Conservation (phyloP, 2,888 invertebrate genomes). For the Holacanthella duospinosa region DNA sequence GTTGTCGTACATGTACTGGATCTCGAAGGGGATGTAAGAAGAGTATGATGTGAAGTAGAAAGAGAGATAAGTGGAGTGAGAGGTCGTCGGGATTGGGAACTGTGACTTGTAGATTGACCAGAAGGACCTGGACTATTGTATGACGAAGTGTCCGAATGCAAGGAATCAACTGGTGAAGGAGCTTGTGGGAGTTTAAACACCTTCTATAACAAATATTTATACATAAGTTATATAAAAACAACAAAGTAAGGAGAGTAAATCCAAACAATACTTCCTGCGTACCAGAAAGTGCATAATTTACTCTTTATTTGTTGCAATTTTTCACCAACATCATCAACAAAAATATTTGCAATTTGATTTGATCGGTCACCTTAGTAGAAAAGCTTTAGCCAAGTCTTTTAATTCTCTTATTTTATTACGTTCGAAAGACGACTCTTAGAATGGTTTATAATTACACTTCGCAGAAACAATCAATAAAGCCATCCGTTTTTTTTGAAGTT, state of each 20-base stretch:
- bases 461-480: no score
- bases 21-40: background rate
- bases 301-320: background rate
- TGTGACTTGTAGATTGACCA: constrained; percentile 40
- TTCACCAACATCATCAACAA: no score
- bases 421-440: no score
- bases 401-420: no score
- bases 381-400: no score
- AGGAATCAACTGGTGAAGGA: constrained; percentile 35
- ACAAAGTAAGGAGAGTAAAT: no score
- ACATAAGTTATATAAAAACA: no score
- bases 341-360: no score
- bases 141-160: constrained; percentile 30
- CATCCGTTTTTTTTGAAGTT: no score
- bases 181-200: constrained; percentile 36
- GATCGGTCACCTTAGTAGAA: no score
- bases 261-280: no score
- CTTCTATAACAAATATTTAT: constrained; percentile 24
- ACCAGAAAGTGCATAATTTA: background rate
- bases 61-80: constrained; percentile 43
- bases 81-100: constrained; percentile 40
- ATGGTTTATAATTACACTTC: no score
- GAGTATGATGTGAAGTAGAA: background rate
- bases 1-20: background rate
- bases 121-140: constrained; percentile 37